Percentiles rank a stretch among this genome's conserved stretches.
Conservation (phyloP, 1,140 invertebrate genomes). For the Liolophura sinensis region DNA sequence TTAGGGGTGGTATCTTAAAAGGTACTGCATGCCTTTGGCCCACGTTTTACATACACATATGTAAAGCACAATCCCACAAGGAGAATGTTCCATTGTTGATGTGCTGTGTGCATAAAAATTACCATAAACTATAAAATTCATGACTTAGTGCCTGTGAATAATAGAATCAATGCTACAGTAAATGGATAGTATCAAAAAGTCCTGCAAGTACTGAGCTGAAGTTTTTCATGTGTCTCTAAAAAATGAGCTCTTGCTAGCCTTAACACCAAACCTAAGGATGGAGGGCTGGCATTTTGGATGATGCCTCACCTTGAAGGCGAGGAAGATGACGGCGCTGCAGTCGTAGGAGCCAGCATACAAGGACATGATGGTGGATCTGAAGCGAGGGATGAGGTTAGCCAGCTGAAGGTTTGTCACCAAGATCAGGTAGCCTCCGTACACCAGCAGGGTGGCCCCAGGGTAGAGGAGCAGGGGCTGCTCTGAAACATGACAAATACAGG, state of each 20-base stretch:
- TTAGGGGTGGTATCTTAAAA: no score
- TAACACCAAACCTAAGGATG: not conserved
- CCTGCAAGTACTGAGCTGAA: no score
- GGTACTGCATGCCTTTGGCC: no score
- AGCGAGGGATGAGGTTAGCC: slow-evolving; percentile 14
- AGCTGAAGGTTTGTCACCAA: slow-evolving; percentile 24
- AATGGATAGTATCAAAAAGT: no score
- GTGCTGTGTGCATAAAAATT: no score
- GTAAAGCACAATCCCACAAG: no score
- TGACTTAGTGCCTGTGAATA: no score
- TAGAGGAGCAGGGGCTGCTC: slow-evolving; percentile 18
- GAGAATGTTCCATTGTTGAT: no score
- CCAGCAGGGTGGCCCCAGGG: slow-evolving; percentile 17
- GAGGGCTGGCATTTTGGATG: not conserved
- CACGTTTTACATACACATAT: no score
- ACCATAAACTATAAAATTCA: no score
- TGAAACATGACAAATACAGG: not conserved
- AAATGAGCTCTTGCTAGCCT: not conserved
- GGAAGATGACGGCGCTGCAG: slow-evolving; percentile 17
- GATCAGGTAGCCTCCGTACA: slow-evolving; percentile 23
- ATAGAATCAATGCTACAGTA: no score
- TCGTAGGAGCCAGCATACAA: slow-evolving; percentile 23
- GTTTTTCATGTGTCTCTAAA: no score
- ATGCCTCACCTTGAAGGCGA: slow-evolving; percentile 20
- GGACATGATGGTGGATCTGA: slow-evolving; percentile 20